Evolutionary conservation across 2,113 vertebrate species (phyloP), one percentile per base, ranked within the genome.

Genomic region (Trochalopteron elliotii): DNA sequence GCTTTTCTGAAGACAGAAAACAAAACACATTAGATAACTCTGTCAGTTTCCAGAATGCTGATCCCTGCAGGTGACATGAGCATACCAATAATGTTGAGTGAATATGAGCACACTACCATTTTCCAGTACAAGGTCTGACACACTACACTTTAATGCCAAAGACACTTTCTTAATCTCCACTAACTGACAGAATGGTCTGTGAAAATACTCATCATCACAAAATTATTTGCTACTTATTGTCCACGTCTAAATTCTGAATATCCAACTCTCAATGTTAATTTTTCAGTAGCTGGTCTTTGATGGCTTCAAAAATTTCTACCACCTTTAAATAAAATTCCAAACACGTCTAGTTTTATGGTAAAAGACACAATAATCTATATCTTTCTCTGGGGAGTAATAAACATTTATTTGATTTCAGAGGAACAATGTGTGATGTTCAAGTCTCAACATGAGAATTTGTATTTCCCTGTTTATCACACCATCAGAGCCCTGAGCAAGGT

Each of bases 241-340:
- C 17, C 31, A 35, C 2, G 0, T 31, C 33, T 57, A 31, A 71
- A 57, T 25, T 78, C 22, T 37, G n/a, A 89, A 83, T 31, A 18
- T 39, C 17, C 35, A 81, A 45, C 30, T 47, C 33, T 40, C 10
- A 1, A 15, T 40, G 42, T 59, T 52, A 81, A 60, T 75, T 87
- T 49, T 91, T 67, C 64, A 83, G 39, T 42, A 10, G 22, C 3
- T 40, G 11, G 33, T 55, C 37, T 87, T 69, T 56, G 35, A 67
- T 14, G 57, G 27, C 52, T 49, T 18, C 20, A 81, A 37, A 75
- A 42, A 60, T 42, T 63, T 74, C 76, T 56, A 60, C 28, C 40
- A 40, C 23, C 49, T 76, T 85, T 57, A 79, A 89, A 53, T 77
- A 89, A 79, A 83, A 96, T 87, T 95, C 87, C 49, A 75, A 89